These are phyloP conservation scores for Lasioglossum baleicum DNA, from an alignment of 1,140 invertebrate genomes.

Conservation along the genomic window DNA sequence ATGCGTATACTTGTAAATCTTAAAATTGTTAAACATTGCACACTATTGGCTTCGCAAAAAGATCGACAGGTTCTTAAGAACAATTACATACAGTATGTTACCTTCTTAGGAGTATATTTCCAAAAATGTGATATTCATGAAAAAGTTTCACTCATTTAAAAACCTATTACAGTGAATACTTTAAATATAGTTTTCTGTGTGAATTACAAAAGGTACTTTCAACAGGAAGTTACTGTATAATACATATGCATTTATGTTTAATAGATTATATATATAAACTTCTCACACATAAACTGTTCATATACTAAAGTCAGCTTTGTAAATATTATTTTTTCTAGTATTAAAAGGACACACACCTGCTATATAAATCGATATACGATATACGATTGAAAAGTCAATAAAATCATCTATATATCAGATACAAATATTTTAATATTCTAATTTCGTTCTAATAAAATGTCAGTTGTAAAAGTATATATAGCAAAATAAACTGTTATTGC, in stretches of 20 bases:
- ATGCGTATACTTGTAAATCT: conserved; percentile 7
- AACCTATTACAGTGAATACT: background rate
- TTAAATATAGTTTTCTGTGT: conserved; percentile 11
- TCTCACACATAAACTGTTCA: conserved; percentile 3
- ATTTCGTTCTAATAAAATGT: conserved; percentile 13
- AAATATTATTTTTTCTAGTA: conserved; percentile 23
- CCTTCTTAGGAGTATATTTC: conserved; percentile 12
- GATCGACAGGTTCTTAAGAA: background rate
- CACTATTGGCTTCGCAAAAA: conserved; percentile 28
- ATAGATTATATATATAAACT: background rate
- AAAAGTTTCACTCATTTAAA: conserved; percentile 32
- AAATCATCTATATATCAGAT: conserved; percentile 9
- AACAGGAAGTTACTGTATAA: conserved; percentile 8
- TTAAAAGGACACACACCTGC: background rate
- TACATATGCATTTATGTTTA: conserved; percentile 33
- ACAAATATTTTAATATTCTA: conserved; percentile 41
- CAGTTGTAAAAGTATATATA: conserved; percentile 25
- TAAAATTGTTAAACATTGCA: conserved; percentile 38
- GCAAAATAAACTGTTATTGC: conserved; percentile 30
- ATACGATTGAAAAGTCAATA: conserved; percentile 17
- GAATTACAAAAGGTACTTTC: background rate
- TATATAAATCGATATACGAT: background rate
- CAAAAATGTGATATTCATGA: conserved; percentile 2
- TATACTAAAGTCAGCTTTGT: conserved; percentile 16
- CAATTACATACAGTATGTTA: conserved; percentile 2